phyloP scores from a whole-genome alignment of 2,888 invertebrate genomes.

The Hipparchia semele region DNA sequence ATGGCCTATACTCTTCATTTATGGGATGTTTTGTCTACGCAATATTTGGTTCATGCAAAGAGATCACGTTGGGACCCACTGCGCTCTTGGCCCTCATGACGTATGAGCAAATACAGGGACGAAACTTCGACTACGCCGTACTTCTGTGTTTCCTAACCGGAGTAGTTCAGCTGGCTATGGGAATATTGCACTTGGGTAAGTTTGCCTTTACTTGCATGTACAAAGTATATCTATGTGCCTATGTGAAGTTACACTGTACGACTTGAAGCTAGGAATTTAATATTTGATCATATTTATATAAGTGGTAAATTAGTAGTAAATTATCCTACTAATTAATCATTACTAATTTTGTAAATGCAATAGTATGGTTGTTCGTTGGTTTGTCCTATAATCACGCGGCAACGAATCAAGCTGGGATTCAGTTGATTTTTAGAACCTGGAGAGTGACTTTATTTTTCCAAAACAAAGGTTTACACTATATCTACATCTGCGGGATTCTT shows the following conservation, averaged over 20 bases:
- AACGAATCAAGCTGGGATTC: no score
- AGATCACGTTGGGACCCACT: constrained; percentile 95
- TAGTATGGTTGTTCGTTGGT: no score
- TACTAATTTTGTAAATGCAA: no score
- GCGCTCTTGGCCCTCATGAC: constrained; percentile 98
- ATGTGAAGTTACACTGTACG: background rate
- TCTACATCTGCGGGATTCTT: no score
- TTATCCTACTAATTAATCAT: no score
- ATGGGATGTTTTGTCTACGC: constrained; percentile 96
- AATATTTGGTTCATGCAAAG: constrained; percentile 93
- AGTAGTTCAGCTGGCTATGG: constrained; percentile 91
- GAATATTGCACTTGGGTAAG: constrained; percentile 90
- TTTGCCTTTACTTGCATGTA: constrained; percentile 37
- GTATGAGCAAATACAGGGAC: constrained; percentile 87
- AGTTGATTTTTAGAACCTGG: no score
- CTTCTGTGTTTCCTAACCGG: constrained; percentile 93
- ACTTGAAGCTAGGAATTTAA: no score
- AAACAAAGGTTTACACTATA: no score
- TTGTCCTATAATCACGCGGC: no score
- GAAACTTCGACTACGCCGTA: constrained; percentile 90
- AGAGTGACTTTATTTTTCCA: no score
- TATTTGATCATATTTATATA: no score
- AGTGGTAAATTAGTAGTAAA: no score
- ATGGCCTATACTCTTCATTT: constrained; percentile 97
- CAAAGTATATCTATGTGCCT: background rate